Base-by-base conservation (phyloP, 2,888 invertebrate species). In the Ennomos erosarius region DNA sequence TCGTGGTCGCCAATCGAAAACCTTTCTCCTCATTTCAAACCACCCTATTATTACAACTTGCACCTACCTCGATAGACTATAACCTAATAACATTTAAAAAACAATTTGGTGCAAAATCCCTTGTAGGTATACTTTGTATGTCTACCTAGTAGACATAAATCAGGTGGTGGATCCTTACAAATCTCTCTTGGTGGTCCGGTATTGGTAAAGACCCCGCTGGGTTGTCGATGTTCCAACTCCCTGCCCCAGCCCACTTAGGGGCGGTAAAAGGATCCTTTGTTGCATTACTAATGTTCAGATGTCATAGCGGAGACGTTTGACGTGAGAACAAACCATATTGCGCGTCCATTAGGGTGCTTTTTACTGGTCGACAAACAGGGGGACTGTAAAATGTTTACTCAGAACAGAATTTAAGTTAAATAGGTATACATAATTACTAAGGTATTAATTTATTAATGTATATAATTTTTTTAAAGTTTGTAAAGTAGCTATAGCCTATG, bases 281-380 rank as follows among this genome's bases (percentile, higher is more conserved):
- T 82, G 78, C 79, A 82, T 90, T 85, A 92, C 85, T 85, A 91
- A 92, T 91, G 90, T 84, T 88, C 78, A 61, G 78, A 81, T 88
- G 90, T 90, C 90, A 88, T 83, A 80, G 62, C 67, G 38, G 62
- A 62, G 90, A 90, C 91, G 78, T 84, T 74, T 88, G 90, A 90
- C 81, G 84, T 90, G 91, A 79, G 91, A 90, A 91, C 84, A 82
- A 81, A 83, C 82, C 88, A 84, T 76, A 73, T 77, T 79, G 81
- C 75, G 40, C 50, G 35, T 65, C 70, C 69, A 79, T 78, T 78
- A 74, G 62, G 64, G 70, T 67, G 65, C 55, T 58, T 62, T 65
- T 63, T 51, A 53, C 48, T 44, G 39, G 55, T 54, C 13, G 40
- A 54, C 47, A 62, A 66, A 60, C 58, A 55, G 35, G 26, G 10